phyloP scores from a whole-genome alignment of 2,888 invertebrate genomes.

The Macrostomum cliftonense region DNA sequence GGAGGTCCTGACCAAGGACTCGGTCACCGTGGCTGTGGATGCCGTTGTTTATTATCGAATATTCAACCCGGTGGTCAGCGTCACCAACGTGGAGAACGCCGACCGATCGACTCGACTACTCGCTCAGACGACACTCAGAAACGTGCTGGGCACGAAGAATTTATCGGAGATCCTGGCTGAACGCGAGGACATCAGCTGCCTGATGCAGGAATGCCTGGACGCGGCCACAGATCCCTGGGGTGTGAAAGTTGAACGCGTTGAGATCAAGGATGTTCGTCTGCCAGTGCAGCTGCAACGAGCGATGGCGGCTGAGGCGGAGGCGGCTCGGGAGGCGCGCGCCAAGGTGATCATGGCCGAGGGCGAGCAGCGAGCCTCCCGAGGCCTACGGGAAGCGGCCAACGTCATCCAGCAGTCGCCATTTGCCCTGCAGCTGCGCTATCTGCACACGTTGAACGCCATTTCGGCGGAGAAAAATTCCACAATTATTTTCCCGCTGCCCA shows the following conservation, averaged over 20 bases:
- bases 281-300: slow-evolving; percentile 31
- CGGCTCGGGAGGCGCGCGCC: slow-evolving; percentile 28
- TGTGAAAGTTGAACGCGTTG: slow-evolving; percentile 14
- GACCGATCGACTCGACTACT: slow-evolving; percentile 13
- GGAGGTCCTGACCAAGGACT: slow-evolving; percentile 24
- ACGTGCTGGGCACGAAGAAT: slow-evolving; percentile 18
- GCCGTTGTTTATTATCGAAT: slow-evolving; percentile 19
- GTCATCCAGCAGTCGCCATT: slow-evolving; percentile 64
- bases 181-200: slow-evolving; percentile 19
- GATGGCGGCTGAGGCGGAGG: slow-evolving; percentile 35
- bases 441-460: slow-evolving; percentile 29
- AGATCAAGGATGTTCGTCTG: slow-evolving; percentile 27
- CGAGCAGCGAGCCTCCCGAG: slow-evolving; percentile 49
- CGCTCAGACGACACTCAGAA: slow-evolving; percentile 15
- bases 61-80: slow-evolving; percentile 13
- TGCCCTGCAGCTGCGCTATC: slow-evolving; percentile 47
- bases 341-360: slow-evolving; percentile 41
- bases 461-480: slow-evolving; percentile 33
- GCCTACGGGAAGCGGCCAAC: slow-evolving; percentile 65
- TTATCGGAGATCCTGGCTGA: slow-evolving; percentile 22
- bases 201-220: no score
- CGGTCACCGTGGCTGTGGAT: slow-evolving; percentile 28
- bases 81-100: slow-evolving; percentile 15
- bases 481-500: slow-evolving; percentile 30
- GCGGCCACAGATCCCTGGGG: no score